Base-by-base conservation (phyloP, 2,888 invertebrate genomes). In the Cataglyphis livida region DNA sequence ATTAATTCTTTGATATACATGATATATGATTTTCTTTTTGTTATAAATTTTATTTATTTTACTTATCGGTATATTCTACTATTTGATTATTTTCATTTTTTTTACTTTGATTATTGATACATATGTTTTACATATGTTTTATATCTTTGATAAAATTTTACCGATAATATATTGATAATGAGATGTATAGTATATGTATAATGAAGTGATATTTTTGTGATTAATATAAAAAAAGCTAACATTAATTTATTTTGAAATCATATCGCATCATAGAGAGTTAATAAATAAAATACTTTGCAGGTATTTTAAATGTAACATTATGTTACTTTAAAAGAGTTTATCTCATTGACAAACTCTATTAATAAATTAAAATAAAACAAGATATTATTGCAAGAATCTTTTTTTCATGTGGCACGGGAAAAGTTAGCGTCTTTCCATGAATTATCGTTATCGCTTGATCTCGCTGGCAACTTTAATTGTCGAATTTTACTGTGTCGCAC, bases 401-500 rank as follows among this genome's bases (percentile, higher is more conserved):
- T 66, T 66, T 57, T 57, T 66, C n/a, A 70, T 21, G 51, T 54
- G 6, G 18, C 41, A 15, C 10, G 41, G 1, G 66, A 0, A 78
- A 41, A 57, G 3, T 70, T 35, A 18, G 1, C 4, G 1, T 12
- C 1, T 5, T 44, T 5, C 59, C 32, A 51, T 6, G 21, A 38
- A n/a, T 48, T 32, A 0, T 61, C 25, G 0, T 70, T 51, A 4
- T 35, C 35, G 10, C 18, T 32, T 32, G 32, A 21, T 35, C 5
- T 62, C n/a, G 51, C 0, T 5, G 21, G 10, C 32, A 32, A 1
- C 25, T 35, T 79, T 6, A n/a, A 68, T 48, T 70, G 68, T 48
- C 44, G 59, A 18, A 32, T 79, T 9, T 59, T 59, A 70, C 78
- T 79, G 18, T 79, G 68, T 25, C 70, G 59, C 18, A 79, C 18